Conservation (phyloP, 2,113 vertebrate species). For the Megaleporinus macrocephalus region DNA sequence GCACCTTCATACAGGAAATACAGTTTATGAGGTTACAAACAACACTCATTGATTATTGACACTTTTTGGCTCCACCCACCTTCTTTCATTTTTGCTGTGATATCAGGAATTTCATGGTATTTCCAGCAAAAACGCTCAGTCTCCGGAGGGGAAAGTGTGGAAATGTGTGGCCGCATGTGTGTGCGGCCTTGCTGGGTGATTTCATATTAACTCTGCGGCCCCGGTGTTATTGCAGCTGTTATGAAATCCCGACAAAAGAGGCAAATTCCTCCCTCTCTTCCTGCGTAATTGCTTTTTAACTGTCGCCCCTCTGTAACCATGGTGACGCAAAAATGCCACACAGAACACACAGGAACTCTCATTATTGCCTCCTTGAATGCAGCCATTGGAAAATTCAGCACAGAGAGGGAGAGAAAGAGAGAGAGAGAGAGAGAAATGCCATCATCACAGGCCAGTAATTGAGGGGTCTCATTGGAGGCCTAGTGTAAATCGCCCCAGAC, state of each 20-base stretch:
- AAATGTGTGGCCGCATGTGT: conserved; percentile 16
- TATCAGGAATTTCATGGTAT: conserved; percentile 12
- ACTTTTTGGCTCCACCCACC: neutral
- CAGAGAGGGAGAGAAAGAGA: conserved; percentile 42
- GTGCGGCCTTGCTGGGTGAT: conserved; percentile 81
- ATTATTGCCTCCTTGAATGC: conserved; percentile 74
- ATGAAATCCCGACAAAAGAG: conserved; percentile 87
- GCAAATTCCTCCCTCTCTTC: conserved; percentile 80
- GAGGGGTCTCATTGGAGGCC: conserved; percentile 17
- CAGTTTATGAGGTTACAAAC: neutral
- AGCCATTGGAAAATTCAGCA: conserved; percentile 60
- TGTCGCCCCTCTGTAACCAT: conserved; percentile 87
- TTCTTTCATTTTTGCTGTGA: neutral
- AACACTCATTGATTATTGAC: neutral
- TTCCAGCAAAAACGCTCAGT: conserved; percentile 24
- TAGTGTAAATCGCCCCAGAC: conserved; percentile 13
- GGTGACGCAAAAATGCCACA: conserved; percentile 81
- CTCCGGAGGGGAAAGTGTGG: conserved; percentile 23
- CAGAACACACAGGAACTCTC: conserved; percentile 85
- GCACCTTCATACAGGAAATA: too few species aligned
- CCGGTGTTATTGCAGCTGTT: conserved; percentile 88
- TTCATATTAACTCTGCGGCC: conserved; percentile 80
- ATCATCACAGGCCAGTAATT: conserved; percentile 36
- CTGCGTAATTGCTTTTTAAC: conserved; percentile 87
- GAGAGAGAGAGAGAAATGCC: conserved; percentile 52